Conservation (phyloP, 2,113 vertebrate species). For the Anoura caudifer region DNA sequence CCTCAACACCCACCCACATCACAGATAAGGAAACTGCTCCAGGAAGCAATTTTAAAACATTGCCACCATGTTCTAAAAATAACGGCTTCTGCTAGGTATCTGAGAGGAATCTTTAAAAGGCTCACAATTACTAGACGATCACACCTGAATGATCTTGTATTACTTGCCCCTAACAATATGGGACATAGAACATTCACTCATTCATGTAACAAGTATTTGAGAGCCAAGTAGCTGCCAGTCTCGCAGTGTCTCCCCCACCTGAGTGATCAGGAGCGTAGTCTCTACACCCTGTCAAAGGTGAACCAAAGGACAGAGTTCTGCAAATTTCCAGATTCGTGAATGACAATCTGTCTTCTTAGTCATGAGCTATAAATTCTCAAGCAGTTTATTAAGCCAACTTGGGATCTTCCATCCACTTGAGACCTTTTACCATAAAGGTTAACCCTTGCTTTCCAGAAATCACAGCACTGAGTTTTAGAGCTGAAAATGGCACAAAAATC, state of each 20-base stretch:
- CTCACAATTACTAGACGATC: neutral
- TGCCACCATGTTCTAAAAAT: neutral
- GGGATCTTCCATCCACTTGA: constrained; percentile 4
- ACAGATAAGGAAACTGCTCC: neutral
- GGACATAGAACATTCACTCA: neutral
- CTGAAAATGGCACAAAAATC: constrained; percentile 18
- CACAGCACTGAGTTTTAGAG: neutral
- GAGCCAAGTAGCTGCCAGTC: neutral
- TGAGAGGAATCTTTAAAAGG: neutral
- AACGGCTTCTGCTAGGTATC: neutral
- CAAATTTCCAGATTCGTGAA: neutral
- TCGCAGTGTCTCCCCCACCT: neutral
- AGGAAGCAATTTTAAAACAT: neutral
- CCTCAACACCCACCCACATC: neutral
- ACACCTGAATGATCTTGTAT: neutral
- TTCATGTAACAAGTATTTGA: constrained; percentile 16
- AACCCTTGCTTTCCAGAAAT: constrained; percentile 45
- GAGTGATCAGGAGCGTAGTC: neutral
- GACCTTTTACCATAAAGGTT: neutral
- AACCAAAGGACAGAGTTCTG: neutral
- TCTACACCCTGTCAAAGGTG: neutral
- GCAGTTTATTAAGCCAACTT: neutral
- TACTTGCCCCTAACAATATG: neutral
- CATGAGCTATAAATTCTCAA: constrained; percentile 15
- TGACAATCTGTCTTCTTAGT: constrained; percentile 1